These are phyloP conservation scores for Benitochromis conjunctus DNA, from an alignment of 2,113 vertebrate genomes.

Conservation along the genomic window DNA sequence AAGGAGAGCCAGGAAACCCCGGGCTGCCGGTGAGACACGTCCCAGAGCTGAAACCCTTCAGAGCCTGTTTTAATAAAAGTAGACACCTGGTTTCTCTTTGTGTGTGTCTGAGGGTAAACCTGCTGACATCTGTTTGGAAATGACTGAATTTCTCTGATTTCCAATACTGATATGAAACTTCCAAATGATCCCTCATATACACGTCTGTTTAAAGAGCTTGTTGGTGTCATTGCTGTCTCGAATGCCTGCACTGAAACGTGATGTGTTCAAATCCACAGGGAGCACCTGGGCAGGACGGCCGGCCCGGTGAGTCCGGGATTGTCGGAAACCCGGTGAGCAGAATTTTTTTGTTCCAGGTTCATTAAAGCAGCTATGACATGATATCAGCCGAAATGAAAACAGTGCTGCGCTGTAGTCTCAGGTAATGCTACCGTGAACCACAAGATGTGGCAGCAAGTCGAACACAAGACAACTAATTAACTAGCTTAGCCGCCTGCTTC, in stretches of 20 bases:
- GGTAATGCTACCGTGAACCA: background rate
- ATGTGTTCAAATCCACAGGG: conserved; percentile 49
- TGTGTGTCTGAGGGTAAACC: background rate
- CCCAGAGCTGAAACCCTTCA: background rate
- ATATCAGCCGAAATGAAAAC: background rate
- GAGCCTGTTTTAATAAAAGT: background rate
- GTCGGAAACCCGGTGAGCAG: conserved; percentile 57
- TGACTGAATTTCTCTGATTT: background rate
- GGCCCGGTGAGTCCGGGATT: conserved; percentile 20
- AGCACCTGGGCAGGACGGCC: conserved; percentile 50
- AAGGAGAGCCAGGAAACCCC: conserved; percentile 74
- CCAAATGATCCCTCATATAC: background rate
- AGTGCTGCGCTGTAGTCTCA: background rate
- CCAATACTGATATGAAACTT: background rate
- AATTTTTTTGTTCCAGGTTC: background rate
- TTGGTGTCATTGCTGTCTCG: background rate
- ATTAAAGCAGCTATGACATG: background rate
- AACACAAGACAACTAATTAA: background rate
- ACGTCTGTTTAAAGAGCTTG: background rate
- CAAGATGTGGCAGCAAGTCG: background rate
- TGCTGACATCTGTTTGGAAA: background rate
- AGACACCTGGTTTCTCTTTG: background rate
- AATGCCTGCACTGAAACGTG: background rate
- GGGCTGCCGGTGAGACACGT: conserved; percentile 69
- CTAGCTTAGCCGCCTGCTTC: background rate